Evolutionary conservation across 2,888 invertebrate species (phyloP), one percentile per base, ranked within the genome.

Genomic region (Meliscaeva auricollis): DNA sequence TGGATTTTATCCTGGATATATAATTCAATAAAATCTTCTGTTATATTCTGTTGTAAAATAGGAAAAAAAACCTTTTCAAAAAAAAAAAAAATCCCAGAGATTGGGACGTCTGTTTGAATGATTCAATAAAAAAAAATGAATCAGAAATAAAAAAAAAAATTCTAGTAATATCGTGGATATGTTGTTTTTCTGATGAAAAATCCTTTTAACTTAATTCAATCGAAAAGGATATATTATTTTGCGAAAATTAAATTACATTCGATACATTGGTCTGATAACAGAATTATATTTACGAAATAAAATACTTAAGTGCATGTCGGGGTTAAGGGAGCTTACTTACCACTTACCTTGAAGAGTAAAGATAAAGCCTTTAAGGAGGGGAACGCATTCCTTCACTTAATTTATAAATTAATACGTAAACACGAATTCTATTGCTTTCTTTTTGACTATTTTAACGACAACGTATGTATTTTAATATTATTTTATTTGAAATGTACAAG

Each of bases 1-100:
- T 80, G 76, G 68, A 81, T 85, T 81, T 81, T 72, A 81, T 76
- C 81, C 81, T 73, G 81, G 76, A 85, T 80, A 73, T 80, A 72
- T 85, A 85, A 76, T 84, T 80, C 80, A 80, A 84, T 84, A 76
- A 75, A 80, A 70, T 80, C 22, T 32, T 69, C 68, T 73, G 58
- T 38, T 62, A 26, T 44, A 30, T 44, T 26, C 4, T 50, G 26
- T 17, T 32, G 1, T 35, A 15, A 13, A 48, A 32, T n/a, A 20
- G 3, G 20, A n/a, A 35, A 17, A 64, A 9, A 46, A 30, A 32
- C n/a, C n/a, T n/a, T n/a, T n/a, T n/a, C n/a, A 64, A 1, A 15
- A 48, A 48, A 22, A 60, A 20, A 41, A 26, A 13, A 13, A 32
- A 35, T 8, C n/a, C 2, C n/a, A 22, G 46, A 44, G 58, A 74